These are phyloP conservation scores for Heterochromis multidens DNA, from an alignment of 2,113 vertebrate species.

Conservation along the genomic window DNA sequence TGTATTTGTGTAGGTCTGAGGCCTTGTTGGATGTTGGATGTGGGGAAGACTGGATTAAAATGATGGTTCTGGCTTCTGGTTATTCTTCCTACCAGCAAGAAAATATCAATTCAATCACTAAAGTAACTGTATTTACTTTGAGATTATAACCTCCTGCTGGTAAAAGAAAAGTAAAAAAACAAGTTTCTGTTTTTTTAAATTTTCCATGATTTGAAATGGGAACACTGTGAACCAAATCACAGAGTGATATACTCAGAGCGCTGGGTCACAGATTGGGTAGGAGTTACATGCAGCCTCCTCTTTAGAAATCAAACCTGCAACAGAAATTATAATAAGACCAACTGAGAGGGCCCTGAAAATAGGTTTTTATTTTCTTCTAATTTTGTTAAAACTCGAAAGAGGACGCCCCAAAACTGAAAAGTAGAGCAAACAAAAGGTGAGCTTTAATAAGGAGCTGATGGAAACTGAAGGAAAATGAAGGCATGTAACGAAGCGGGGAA, in stretches of 20 bases:
- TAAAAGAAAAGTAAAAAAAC: not conserved
- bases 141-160: not conserved
- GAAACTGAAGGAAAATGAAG: not conserved
- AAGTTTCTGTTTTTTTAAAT: not conserved
- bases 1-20: too few species aligned
- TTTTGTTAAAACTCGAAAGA: not conserved
- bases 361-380: not conserved
- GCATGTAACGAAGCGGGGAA: not conserved
- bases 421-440: not conserved
- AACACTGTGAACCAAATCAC: not conserved
- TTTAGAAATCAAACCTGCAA: not conserved
- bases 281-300: not conserved
- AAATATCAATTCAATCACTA: not conserved
- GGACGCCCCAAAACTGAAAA: not conserved
- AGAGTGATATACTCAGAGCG: not conserved
- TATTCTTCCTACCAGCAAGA: not conserved
- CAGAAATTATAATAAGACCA: not conserved
- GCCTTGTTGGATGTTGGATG: not conserved
- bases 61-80: not conserved
- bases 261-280: fast-evolving
- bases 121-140: not conserved
- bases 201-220: not conserved
- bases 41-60: not conserved
- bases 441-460: not conserved
- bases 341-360: not conserved